phyloP scores from a whole-genome alignment of 2,888 invertebrate species.

The Camptogramma bilineatum region DNA sequence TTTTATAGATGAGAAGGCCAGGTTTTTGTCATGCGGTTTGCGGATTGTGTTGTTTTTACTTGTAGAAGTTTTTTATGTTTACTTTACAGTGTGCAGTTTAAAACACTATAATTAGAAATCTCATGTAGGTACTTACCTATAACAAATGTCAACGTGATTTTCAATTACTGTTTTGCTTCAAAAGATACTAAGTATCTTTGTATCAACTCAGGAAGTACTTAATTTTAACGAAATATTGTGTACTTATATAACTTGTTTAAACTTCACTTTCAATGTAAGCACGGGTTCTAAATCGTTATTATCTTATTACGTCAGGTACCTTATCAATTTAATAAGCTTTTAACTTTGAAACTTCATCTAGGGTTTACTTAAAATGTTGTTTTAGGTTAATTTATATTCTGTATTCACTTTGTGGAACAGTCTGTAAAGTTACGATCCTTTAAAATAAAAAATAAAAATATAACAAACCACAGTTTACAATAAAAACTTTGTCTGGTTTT shows the following conservation, averaged over 20 bases:
- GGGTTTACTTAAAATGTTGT: conserved; percentile 16
- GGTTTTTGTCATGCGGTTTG: no score
- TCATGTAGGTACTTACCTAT: no score
- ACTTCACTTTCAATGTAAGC: conserved; percentile 10
- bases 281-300: conserved; percentile 16
- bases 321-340: conserved; percentile 28
- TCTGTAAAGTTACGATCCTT: background rate
- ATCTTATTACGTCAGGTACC: conserved; percentile 27
- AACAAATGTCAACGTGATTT: no score
- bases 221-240: background rate
- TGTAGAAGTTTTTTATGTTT: no score
- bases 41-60: no score
- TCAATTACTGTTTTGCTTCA: background rate
- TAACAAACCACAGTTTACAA: background rate
- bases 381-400: conserved; percentile 14
- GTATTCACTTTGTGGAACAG: background rate
- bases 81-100: no score
- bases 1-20: no score
- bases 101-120: no score
- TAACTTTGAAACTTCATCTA: conserved; percentile 23
- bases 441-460: background rate
- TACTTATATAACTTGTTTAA: conserved; percentile 6
- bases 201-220: background rate
- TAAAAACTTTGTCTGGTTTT: background rate
- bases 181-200: background rate